Conservation (phyloP, 2,888 invertebrate genomes). For the Trichacis sp. region DNA sequence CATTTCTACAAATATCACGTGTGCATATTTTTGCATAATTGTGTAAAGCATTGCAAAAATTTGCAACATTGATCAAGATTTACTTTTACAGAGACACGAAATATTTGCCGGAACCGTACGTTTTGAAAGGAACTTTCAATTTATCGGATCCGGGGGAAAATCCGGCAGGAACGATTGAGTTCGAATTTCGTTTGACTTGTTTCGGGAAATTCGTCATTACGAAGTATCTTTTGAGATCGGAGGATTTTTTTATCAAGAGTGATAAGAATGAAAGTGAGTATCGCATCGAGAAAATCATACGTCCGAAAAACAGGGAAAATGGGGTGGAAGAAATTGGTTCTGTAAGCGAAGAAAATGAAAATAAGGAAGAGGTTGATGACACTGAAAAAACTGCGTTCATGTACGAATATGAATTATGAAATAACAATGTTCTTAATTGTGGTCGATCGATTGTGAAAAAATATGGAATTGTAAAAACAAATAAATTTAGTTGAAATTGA, state of each 20-base stretch:
- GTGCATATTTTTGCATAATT: too few relatives aligned
- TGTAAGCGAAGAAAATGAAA: conserved; percentile 17
- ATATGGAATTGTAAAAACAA: too few relatives aligned
- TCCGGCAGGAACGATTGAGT: conserved; percentile 53
- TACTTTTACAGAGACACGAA: too few relatives aligned
- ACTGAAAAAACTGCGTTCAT: not conserved
- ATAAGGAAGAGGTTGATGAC: not conserved
- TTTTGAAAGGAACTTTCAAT: conserved; percentile 50
- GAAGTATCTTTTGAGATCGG: conserved; percentile 53
- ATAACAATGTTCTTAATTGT: not conserved
- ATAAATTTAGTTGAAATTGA: too few relatives aligned
- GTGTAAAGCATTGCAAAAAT: too few relatives aligned
- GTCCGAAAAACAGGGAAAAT: not conserved
- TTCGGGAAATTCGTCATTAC: conserved; percentile 57
- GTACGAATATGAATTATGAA: not conserved
- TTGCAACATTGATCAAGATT: too few relatives aligned
- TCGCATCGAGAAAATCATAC: conserved; percentile 48
- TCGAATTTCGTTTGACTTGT: conserved; percentile 55
- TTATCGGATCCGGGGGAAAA: conserved; percentile 60
- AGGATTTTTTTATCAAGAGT: conserved; percentile 53
- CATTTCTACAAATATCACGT: too few relatives aligned
- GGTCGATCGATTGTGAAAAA: too few relatives aligned
- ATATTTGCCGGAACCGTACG: conserved; percentile 58
- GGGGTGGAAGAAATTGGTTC: conserved; percentile 22
- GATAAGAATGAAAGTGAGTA: conserved; percentile 49